phyloP scores from a whole-genome alignment of 1,140 invertebrate genomes.

The Caerostris extrusa region DNA sequence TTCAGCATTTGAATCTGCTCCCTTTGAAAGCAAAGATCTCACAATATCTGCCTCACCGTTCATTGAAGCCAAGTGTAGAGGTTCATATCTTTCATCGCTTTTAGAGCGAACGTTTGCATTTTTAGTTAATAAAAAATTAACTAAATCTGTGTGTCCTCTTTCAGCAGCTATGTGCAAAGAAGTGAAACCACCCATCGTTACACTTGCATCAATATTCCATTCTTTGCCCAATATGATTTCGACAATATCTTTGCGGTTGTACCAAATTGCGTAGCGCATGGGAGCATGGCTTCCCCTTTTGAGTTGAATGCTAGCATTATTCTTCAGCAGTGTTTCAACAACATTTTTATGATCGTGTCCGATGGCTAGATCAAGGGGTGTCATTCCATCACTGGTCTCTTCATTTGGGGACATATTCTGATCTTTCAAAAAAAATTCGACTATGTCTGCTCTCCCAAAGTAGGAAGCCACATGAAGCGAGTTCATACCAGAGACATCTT shows the following conservation, averaged over 20 bases:
- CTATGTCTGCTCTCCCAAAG: conserved; percentile 42
- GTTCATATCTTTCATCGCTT: background rate
- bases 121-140: conserved; percentile 18
- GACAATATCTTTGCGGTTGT: conserved; percentile 91
- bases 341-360: conserved; percentile 11
- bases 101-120: background rate
- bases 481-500: background rate
- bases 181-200: background rate
- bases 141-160: conserved; percentile 14
- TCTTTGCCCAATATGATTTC: conserved; percentile 87
- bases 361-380: conserved; percentile 11
- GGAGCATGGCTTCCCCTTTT: conserved; percentile 96
- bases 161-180: conserved; percentile 39
- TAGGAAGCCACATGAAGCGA: conserved; percentile 36
- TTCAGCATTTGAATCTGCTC: conserved; percentile 87
- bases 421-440: conserved; percentile 28
- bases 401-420: background rate
- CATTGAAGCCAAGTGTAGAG: background rate
- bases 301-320: conserved; percentile 90
- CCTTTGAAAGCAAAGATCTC: conserved; percentile 52
- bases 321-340: conserved; percentile 46
- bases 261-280: conserved; percentile 95
- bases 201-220: conserved; percentile 81
- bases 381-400: background rate
- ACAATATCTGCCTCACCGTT: conserved; percentile 24